A percentile compares a stretch with the other conserved stretches of the same genome.
Evolutionary conservation across 2,797 vertebrate species (phyloP).

Genomic region (Gadopsis marmoratus): DNA sequence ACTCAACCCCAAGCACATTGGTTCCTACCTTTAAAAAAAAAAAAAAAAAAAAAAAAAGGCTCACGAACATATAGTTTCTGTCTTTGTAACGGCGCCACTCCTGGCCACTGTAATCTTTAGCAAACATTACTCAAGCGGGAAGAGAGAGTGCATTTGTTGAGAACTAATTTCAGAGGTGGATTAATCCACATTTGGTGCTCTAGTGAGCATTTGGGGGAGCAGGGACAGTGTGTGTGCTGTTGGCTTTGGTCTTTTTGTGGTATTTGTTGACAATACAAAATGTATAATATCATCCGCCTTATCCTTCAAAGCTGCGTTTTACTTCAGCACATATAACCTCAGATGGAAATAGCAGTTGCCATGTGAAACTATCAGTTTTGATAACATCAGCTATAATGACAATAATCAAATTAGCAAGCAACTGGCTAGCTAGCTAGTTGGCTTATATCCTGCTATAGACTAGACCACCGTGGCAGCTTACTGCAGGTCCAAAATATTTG

Average conservation of each 20-base stretch:
- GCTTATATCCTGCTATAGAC: not conserved
- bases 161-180: not conserved
- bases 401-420: no score
- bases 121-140: not conserved
- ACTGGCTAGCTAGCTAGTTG: slow-evolving; percentile 19
- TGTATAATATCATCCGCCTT: not conserved
- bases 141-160: not conserved
- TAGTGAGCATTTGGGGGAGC: not conserved
- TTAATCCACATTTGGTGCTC: not conserved
- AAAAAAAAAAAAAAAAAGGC: not conserved
- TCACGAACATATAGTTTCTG: not conserved
- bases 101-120: not conserved
- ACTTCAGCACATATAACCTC: not conserved
- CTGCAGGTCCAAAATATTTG: not conserved
- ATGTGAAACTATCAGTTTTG: not conserved
- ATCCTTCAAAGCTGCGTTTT: not conserved
- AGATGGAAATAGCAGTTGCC: not conserved
- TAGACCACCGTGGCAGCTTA: not conserved
- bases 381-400: not conserved
- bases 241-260: not conserved
- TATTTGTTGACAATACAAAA: not conserved
- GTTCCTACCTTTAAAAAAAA: no score
- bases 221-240: not conserved
- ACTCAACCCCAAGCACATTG: no score
- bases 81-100: not conserved